Evolutionary conservation across 2,113 vertebrate species (phyloP), one percentile per base, ranked within the genome.

Genomic region (Albula glossodonta): DNA sequence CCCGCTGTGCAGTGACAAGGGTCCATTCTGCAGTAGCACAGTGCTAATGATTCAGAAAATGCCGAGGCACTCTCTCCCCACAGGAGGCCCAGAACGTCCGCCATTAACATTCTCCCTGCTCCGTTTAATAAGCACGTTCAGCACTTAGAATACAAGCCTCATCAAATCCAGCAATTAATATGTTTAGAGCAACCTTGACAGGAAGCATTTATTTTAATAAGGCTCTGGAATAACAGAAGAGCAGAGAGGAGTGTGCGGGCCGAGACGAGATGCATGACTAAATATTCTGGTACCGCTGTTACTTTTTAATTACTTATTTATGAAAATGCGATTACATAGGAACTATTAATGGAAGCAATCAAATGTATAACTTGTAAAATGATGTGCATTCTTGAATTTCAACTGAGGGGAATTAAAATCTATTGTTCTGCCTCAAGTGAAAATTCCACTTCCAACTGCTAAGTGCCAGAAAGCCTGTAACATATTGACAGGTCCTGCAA

Each of bases 31-130:
- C 87, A 87, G 85, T 86, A 80, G 88, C 85, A 56, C 89, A 51
- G 57, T 83, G 78, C 84, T 93, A 94, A 94, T 94, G 91, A 93
- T 88, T 92, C 87, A 86, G 89, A 94, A 94, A 93, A 92, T 87
- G 84, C 84, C 91, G 88, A 88, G 90, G 91, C 89, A 88, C 91
- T 89, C 87, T 53, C 83, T 84, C 87, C 91, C 91, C 86, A 87
- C 84, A 87, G 89, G 90, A 88, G 90, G 87, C 84, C 84, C 63
- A 80, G 66, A 63, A 80, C 50, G 83, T 86, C 87, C 84, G 85
- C 87, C 87, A 86, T 90, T 91, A 91, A 87, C 83, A 86, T 74
- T 83, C 86, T 84, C 82, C 86, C 80, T 90, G 88, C 85, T 81
- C 85, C 53, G 87, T 86, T 92, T 92, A 91, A 93, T 93, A 93